Evolutionary conservation across 2,113 vertebrate genomes (phyloP).

Genomic region (Passer montanus): DNA sequence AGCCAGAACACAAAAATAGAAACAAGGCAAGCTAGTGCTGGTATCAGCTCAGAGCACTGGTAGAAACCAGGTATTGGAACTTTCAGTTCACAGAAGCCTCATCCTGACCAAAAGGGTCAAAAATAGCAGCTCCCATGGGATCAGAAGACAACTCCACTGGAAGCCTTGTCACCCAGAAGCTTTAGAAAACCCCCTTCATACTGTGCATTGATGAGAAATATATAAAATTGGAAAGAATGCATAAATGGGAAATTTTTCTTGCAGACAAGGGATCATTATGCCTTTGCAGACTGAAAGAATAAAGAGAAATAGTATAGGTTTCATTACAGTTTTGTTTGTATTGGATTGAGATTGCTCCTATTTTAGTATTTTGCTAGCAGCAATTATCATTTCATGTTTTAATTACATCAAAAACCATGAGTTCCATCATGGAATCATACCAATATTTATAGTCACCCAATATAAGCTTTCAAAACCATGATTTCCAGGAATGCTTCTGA

Average conservation of each 20-base stretch:
- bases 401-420: neutral
- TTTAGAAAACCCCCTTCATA: neutral
- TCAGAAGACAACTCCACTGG: neutral
- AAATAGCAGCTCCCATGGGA: neutral
- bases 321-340: neutral
- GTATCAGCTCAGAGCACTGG: fast-evolving
- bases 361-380: neutral
- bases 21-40: neutral
- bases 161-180: neutral
- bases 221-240: neutral
- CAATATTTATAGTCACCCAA: neutral
- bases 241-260: neutral
- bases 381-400: neutral
- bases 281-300: neutral
- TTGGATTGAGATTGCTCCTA: neutral
- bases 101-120: neutral
- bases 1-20: neutral
- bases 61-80: neutral
- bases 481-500: neutral
- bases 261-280: neutral
- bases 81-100: neutral
- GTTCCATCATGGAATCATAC: neutral
- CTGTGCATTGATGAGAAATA: neutral
- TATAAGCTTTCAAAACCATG: neutral
- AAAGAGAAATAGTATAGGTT: neutral